Percentiles rank a stretch among this genome's conserved stretches.
phyloP scores from a whole-genome alignment of 2,113 vertebrate species.

The Rattus rattus region DNA sequence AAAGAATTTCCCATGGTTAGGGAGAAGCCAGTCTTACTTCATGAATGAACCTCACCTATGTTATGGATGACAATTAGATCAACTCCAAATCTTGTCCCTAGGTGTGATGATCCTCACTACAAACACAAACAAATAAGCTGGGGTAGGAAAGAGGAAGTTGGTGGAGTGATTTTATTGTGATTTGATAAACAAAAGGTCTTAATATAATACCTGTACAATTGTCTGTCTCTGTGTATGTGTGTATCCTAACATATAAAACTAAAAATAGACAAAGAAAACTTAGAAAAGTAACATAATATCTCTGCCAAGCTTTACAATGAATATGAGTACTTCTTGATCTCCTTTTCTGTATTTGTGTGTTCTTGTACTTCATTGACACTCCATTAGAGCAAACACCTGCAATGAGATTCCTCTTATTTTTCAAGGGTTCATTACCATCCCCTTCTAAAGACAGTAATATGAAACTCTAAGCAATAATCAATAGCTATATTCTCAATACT shows the following conservation, averaged over 20 bases:
- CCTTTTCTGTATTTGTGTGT: neutral
- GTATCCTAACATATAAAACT: neutral
- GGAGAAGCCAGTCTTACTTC: neutral
- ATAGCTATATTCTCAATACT: slow-evolving; percentile 25
- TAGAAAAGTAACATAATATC: slow-evolving; percentile 6
- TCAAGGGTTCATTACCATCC: neutral
- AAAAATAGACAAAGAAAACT: neutral
- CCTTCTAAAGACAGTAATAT: slow-evolving; percentile 35
- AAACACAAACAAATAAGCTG: neutral
- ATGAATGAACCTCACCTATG: too few species aligned
- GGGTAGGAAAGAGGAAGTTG: neutral
- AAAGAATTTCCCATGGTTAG: neutral
- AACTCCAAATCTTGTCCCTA: neutral
- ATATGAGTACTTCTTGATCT: neutral
- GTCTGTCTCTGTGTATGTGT: neutral
- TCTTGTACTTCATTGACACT: slow-evolving; percentile 20
- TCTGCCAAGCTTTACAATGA: neutral
- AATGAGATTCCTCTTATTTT: neutral
- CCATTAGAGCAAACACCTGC: slow-evolving; percentile 20
- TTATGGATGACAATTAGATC: neutral
- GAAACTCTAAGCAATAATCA: slow-evolving; percentile 20
- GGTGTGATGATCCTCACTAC: neutral
- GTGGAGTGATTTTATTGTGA: neutral
- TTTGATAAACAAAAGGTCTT: neutral
- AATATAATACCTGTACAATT: neutral